Conservation (phyloP, 2,797 vertebrate genomes). For the Danio tinwini region DNA sequence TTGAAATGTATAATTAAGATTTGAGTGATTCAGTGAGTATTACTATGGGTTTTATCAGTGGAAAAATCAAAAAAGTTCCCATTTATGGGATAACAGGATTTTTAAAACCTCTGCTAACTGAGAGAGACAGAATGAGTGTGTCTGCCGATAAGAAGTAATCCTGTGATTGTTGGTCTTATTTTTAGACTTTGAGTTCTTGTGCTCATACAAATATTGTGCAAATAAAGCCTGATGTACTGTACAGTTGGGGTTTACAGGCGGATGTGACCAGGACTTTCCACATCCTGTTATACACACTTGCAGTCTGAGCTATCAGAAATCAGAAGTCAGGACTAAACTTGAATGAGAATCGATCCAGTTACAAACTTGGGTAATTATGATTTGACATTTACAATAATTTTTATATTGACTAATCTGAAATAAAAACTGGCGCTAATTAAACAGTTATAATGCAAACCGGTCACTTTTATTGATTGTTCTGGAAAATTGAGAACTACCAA, state of each 20-base stretch:
- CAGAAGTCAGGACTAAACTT: neutral
- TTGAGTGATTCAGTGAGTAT: neutral
- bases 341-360: neutral
- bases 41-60: constrained; percentile 5
- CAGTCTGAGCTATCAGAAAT: constrained; percentile 5
- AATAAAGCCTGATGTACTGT: constrained; percentile 14
- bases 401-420: neutral
- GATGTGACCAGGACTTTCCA: constrained; percentile 14
- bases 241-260: constrained; percentile 5
- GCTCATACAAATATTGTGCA: neutral
- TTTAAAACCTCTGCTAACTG: neutral
- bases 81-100: neutral
- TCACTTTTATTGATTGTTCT: neutral
- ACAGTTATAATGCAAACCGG: neutral
- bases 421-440: neutral
- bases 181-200: neutral
- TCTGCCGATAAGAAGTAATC: constrained; percentile 8
- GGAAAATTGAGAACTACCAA: neutral
- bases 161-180: constrained; percentile 7
- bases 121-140: neutral
- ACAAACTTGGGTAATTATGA: neutral
- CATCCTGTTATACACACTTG: constrained; percentile 1
- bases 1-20: neutral
- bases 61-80: neutral
- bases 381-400: neutral